Conservation (phyloP, 2,888 invertebrate genomes). For the Philopedon plagiatum region DNA sequence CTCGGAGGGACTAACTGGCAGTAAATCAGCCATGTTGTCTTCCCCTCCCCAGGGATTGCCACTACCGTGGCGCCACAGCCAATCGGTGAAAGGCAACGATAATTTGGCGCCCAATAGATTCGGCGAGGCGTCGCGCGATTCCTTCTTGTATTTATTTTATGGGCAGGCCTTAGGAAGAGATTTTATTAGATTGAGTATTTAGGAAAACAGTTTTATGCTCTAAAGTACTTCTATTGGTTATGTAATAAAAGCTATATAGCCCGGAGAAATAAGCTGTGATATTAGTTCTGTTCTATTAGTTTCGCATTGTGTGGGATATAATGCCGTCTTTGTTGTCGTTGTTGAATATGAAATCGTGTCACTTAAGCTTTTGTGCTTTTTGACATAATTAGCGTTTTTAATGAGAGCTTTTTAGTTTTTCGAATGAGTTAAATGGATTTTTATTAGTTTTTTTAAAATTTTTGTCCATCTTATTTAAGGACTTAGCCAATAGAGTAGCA, state of each 20-base stretch:
- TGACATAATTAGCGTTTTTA: constrained; percentile 27
- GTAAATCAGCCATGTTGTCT: constrained; percentile 69
- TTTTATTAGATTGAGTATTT: constrained; percentile 69
- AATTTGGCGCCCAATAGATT: constrained; percentile 64
- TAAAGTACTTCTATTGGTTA: constrained; percentile 65
- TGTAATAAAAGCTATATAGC: constrained; percentile 60
- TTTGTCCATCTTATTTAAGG: background rate
- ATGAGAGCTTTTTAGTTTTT: constrained; percentile 17
- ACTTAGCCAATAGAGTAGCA: constrained; percentile 3
- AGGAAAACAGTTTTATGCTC: constrained; percentile 68
- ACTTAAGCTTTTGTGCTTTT: constrained; percentile 26
- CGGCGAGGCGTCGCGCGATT: constrained; percentile 62
- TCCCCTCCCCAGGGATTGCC: constrained; percentile 59
- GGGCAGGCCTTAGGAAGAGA: constrained; percentile 66
- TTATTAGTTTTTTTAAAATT: background rate
- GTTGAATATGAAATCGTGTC: constrained; percentile 41
- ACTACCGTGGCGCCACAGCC: constrained; percentile 56
- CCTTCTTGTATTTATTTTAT: constrained; percentile 67
- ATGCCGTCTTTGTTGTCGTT: constrained; percentile 46
- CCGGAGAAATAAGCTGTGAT: constrained; percentile 57
- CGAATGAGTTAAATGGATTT: background rate
- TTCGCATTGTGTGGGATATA: constrained; percentile 44
- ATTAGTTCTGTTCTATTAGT: constrained; percentile 61
- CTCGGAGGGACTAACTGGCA: constrained; percentile 58
- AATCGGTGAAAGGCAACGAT: constrained; percentile 58